phyloP scores from a whole-genome alignment of 2,113 vertebrate species.

The Hyperopisus bebe region DNA sequence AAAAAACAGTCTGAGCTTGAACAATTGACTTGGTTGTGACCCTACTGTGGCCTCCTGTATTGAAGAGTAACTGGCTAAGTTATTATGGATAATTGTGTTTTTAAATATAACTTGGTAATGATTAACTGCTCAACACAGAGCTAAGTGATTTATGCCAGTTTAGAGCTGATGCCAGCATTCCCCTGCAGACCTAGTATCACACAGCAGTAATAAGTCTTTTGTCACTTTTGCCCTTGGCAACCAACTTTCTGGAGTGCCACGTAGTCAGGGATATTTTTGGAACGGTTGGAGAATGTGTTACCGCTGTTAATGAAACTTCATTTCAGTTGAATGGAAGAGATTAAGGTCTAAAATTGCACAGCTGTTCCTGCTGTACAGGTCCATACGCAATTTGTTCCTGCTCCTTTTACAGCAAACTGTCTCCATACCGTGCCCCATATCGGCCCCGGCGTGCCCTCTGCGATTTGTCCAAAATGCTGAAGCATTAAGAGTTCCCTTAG shows the following conservation, averaged over 20 bases:
- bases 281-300: neutral
- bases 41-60: neutral
- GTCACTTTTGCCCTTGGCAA: neutral
- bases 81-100: neutral
- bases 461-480: neutral
- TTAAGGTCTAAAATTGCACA: neutral
- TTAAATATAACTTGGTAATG: neutral
- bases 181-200: neutral
- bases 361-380: neutral
- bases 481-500: neutral
- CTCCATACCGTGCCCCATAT: neutral
- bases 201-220: neutral
- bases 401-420: neutral
- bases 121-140: neutral
- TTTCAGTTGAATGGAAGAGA: neutral
- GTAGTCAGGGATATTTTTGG: neutral
- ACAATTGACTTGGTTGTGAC: neutral
- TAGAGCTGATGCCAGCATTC: neutral
- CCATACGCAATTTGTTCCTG: neutral
- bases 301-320: neutral
- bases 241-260: neutral
- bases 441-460: no score
- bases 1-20: neutral
- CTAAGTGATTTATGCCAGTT: neutral
- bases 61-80: neutral